phyloP scores from a whole-genome alignment of 2,113 vertebrate species.

The Brachypteracias leptosomus region DNA sequence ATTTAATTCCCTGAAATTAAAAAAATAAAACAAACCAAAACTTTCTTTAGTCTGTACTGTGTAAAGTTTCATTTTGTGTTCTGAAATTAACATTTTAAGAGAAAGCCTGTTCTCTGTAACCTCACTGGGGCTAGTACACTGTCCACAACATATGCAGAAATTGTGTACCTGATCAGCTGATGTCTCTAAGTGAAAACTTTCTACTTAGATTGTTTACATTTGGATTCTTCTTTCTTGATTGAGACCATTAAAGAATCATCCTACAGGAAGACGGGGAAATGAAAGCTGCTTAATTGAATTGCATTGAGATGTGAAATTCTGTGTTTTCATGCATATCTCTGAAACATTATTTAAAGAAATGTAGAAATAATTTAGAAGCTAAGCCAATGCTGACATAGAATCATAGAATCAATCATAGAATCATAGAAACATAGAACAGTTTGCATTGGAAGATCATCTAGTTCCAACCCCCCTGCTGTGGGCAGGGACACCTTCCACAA shows the following conservation, averaged over 20 bases:
- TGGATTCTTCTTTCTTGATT: not conserved
- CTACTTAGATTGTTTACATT: not conserved
- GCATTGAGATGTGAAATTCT: not conserved
- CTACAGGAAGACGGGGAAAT: not conserved
- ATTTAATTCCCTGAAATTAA: not conserved
- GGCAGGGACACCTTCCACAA: too few relatives aligned
- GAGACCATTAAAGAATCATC: not conserved
- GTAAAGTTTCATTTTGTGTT: not conserved
- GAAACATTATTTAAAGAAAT: not conserved
- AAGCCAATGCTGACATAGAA: not conserved
- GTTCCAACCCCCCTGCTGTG: too few relatives aligned
- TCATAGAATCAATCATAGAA: too few relatives aligned
- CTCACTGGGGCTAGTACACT: accelerated
- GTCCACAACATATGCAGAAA: accelerated
- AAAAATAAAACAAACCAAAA: not conserved
- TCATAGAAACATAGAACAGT: too few relatives aligned
- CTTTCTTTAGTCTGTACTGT: not conserved
- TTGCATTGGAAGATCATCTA: too few relatives aligned
- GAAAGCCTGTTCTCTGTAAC: not conserved
- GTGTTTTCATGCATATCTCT: not conserved
- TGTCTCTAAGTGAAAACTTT: not conserved
- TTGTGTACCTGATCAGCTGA: not conserved
- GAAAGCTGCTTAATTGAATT: not conserved
- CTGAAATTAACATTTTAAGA: not conserved
- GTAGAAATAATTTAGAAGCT: not conserved